Conservation (phyloP, 2,113 vertebrate genomes). For the Larimichthys polyactis region DNA sequence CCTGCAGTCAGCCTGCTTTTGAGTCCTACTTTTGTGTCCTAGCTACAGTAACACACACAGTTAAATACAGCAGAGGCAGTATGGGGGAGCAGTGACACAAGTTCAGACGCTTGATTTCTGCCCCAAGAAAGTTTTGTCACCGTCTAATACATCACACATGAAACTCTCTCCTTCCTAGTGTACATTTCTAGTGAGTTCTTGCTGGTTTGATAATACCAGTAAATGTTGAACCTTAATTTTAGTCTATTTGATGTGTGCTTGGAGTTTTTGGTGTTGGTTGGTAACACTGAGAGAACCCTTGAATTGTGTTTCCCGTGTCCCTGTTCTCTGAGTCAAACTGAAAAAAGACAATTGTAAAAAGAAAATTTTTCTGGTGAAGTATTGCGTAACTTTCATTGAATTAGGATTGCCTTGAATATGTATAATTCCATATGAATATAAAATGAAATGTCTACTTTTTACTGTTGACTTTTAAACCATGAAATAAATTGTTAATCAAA, state of each 20-base stretch:
- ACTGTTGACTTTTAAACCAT: neutral
- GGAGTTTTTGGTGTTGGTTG: neutral
- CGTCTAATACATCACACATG: neutral
- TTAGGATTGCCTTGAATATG: neutral
- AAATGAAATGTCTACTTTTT: neutral
- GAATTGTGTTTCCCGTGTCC: slow-evolving; percentile 1
- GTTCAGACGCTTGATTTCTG: slow-evolving; percentile 29
- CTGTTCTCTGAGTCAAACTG: slow-evolving; percentile 10
- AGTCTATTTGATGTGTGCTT: neutral
- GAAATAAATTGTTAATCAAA: neutral
- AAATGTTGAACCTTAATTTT: neutral
- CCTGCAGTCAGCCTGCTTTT: slow-evolving; percentile 51
- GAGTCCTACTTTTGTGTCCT: slow-evolving; percentile 41
- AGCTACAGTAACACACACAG: slow-evolving; percentile 38
- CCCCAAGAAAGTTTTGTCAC: neutral
- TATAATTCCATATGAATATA: neutral
- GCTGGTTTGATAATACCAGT: slow-evolving; percentile 3
- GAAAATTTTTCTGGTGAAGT: neutral
- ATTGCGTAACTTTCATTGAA: neutral
- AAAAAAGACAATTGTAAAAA: neutral
- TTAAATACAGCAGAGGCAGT: slow-evolving; percentile 59
- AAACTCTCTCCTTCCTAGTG: neutral
- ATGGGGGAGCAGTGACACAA: slow-evolving; percentile 17
- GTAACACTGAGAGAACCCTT: neutral
- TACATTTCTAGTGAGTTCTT: slow-evolving; percentile 14